Base-by-base conservation (phyloP, 2,113 vertebrate species). In the Nycticorax nycticorax region DNA sequence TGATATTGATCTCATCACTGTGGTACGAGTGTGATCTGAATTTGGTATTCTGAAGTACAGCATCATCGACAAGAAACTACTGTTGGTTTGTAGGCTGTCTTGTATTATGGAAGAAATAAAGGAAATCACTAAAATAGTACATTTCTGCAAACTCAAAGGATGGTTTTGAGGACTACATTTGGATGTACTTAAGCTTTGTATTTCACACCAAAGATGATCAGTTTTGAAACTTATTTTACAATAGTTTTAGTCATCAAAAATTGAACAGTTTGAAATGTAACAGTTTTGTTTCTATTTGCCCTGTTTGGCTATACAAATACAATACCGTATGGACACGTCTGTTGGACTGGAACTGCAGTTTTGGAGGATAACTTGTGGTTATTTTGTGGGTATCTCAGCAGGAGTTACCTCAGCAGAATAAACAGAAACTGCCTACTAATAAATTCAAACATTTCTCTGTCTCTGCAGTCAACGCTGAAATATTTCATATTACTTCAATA, bases 291-390 rank as follows among this genome's bases (percentile, higher is more conserved):
- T 41, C 48, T 33, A 1, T 68, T 60, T 66, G 14, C 17, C 19
- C 14, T 66, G 2, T 8, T 56, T 84, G 26, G 6, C 45, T 62
- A 5, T 15, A 21, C 13, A n/a, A 50, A 55, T 33, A 2, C 0
- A 3, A 10, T 19, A 11, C 16, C 9, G 2, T 7, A 1, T 3
- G 32, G 50, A 6, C 2, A 4, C 26, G 75, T 33, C 59, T 64
- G 11, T 28, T 62, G n/a, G 21, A 10, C 32, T 64, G 48, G 27
- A 67, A 55, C 52, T 73, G 22, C 2, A 26, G 8, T 27, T 73
- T 69, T 88, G 39, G 6, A 32, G 35, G 28, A 8, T 8, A 33
- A 4, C 23, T 24, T 59, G 17, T 22, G 66, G 6, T 23, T 35
- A 5, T 30, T 91, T 19, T 63, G 27, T 81, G 59, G 27, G 3